A percentile compares a stretch with the other conserved stretches of the same genome.
Conservation (phyloP, 2,888 invertebrate species). For the Aspidiotus rigidus region DNA sequence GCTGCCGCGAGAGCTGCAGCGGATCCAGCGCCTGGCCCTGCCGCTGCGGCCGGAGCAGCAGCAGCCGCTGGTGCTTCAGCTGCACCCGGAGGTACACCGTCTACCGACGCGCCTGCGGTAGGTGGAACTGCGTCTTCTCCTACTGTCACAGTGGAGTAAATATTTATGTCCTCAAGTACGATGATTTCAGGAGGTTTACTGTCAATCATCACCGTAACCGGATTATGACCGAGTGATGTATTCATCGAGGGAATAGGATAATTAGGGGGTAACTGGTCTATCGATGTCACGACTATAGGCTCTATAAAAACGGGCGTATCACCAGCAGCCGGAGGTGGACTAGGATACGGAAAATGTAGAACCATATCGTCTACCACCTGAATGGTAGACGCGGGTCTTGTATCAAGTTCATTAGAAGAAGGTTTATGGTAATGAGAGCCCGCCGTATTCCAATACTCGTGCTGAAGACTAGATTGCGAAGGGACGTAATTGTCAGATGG, state of each 20-base stretch:
- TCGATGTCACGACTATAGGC: conserved; percentile 16
- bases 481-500: not conserved
- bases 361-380: not conserved
- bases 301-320: conserved; percentile 25
- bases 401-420: not conserved
- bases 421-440: not conserved
- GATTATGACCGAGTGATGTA: conserved; percentile 25
- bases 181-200: conserved; percentile 27
- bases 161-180: conserved; percentile 22
- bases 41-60: not conserved
- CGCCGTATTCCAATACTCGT: not conserved
- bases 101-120: not conserved
- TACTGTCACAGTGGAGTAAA: conserved; percentile 6
- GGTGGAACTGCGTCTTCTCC: conserved; percentile 3
- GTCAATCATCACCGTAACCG: conserved; percentile 23
- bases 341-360: conserved; percentile 25
- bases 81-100: not conserved
- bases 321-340: not conserved
- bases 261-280: conserved; percentile 24
- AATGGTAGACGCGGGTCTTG: not conserved
- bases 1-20: conserved; percentile 13
- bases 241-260: conserved; percentile 26
- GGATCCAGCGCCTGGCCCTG: not conserved
- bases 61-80: conserved; percentile 20
- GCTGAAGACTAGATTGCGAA: not conserved